phyloP scores from a whole-genome alignment of 2,797 vertebrate genomes.

The Coregonus ussuriensis region DNA sequence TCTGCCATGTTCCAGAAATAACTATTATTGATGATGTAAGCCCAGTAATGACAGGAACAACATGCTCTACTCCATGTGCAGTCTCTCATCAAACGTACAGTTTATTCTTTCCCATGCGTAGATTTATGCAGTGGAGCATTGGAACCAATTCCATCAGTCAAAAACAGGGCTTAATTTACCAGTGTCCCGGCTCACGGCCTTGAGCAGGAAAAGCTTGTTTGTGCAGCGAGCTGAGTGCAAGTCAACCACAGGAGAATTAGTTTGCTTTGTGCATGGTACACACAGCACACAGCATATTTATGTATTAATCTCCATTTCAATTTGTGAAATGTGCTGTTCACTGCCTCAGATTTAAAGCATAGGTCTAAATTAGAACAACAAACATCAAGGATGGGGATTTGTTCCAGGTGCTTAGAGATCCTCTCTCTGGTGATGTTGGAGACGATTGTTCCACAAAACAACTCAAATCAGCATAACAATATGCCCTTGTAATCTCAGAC shows the following conservation, averaged over 20 bases:
- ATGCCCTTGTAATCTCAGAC: neutral
- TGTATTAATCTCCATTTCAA: constrained; percentile 13
- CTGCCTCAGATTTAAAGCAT: neutral
- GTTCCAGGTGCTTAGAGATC: constrained; percentile 4
- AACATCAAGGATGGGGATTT: constrained; percentile 20
- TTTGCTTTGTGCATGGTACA: neutral
- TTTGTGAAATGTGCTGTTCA: constrained; percentile 11
- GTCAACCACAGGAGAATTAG: constrained; percentile 10
- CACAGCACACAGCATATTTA: neutral
- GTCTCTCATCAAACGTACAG: constrained; percentile 23
- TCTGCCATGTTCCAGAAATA: neutral
- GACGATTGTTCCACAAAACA: neutral
- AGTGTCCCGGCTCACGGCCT: neutral
- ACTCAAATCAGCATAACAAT: neutral
- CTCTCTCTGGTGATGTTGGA: constrained; percentile 6
- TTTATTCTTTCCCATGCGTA: constrained; percentile 2
- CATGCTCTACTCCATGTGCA: neutral
- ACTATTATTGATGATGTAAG: neutral
- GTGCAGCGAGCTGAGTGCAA: neutral
- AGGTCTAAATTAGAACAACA: constrained; percentile 15
- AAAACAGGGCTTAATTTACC: constrained; percentile 4
- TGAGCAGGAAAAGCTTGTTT: neutral
- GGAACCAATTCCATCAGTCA: constrained; percentile 21
- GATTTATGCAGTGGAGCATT: constrained; percentile 20
- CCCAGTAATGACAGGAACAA: neutral